phyloP scores from a whole-genome alignment of 2,888 invertebrate genomes.

The Antheraea yamamai region DNA sequence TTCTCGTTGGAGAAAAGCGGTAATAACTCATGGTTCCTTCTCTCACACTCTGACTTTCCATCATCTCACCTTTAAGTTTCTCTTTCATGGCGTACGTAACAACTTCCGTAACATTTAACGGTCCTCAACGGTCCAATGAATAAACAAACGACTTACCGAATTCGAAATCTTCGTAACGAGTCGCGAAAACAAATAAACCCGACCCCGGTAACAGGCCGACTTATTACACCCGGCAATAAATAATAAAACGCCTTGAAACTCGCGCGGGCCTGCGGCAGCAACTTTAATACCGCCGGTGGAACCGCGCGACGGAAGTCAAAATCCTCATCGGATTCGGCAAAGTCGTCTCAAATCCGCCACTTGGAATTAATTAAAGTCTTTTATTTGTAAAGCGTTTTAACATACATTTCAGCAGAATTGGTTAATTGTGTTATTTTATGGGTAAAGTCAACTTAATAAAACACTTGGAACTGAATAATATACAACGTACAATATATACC shows the following conservation, averaged over 20 bases:
- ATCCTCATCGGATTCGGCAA: neutral
- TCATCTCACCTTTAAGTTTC: neutral
- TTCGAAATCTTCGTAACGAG: constrained; percentile 78
- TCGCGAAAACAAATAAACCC: constrained; percentile 74
- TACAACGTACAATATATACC: too few species aligned
- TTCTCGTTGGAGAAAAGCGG: neutral
- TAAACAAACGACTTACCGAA: constrained; percentile 75
- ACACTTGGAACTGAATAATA: neutral
- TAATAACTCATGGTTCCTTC: neutral
- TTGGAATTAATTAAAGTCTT: constrained; percentile 3
- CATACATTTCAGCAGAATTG: neutral
- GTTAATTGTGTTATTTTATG: neutral
- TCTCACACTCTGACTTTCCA: neutral
- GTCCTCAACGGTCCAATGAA: constrained; percentile 55
- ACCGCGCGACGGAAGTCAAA: constrained; percentile 1
- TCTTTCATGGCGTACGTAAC: constrained; percentile 34
- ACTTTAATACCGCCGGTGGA: constrained; percentile 61
- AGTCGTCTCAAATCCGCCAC: constrained; percentile 7
- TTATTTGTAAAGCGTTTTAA: neutral
- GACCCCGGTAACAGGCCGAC: constrained; percentile 43
- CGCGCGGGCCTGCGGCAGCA: constrained; percentile 44
- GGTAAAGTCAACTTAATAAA: neutral
- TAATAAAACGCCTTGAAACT: constrained; percentile 66
- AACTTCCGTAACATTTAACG: constrained; percentile 36
- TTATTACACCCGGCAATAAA: constrained; percentile 75